phyloP scores from a whole-genome alignment of 2,113 vertebrate genomes.

The Sarotherodon lohbergeri region DNA sequence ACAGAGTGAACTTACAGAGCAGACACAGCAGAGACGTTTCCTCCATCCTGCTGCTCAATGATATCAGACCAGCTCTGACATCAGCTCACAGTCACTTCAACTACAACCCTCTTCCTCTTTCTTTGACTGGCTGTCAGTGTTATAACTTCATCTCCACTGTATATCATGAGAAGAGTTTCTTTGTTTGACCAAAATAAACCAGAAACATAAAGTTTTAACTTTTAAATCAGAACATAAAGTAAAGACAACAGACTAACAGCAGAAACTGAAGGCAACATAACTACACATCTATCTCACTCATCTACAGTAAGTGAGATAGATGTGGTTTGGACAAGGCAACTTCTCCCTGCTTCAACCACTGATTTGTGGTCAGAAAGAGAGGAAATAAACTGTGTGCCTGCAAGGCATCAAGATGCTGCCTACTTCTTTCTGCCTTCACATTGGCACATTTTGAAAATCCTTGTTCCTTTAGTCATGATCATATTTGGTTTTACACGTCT shows the following conservation, averaged over 20 bases:
- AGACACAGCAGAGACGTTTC: background rate
- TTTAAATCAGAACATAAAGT: fast-evolving
- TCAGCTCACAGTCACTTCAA: background rate
- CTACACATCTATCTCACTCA: background rate
- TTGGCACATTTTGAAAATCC: background rate
- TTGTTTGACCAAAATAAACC: background rate
- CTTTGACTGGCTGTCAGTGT: background rate
- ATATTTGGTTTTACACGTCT: fast-evolving
- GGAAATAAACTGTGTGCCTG: background rate
- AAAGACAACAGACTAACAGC: fast-evolving
- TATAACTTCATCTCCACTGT: background rate
- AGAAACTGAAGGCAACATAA: background rate
- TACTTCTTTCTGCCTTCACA: background rate
- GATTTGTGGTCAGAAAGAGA: background rate
- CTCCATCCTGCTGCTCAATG: background rate
- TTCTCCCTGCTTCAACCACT: fast-evolving
- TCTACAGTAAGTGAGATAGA: background rate
- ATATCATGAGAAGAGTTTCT: background rate
- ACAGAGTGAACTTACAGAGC: fast-evolving
- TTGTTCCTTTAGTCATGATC: fast-evolving
- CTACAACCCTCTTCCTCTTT: background rate
- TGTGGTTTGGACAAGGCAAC: background rate
- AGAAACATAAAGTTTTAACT: background rate
- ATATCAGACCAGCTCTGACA: fast-evolving
- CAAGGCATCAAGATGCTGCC: too few relatives aligned